Evolutionary conservation across 2,797 vertebrate genomes (phyloP).

Genomic region (Sebastes diaconus): DNA sequence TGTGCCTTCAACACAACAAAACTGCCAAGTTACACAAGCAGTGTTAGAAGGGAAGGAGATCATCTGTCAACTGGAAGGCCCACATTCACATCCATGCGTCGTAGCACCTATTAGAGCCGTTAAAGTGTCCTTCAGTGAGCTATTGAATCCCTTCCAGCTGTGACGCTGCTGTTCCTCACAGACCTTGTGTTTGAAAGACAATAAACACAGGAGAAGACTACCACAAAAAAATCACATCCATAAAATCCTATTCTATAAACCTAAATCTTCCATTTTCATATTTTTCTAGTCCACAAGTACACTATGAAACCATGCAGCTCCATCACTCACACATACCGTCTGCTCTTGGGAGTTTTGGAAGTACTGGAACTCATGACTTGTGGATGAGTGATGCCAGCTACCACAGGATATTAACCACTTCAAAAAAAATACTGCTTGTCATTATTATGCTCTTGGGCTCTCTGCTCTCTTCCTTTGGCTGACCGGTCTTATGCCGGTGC

Average conservation of each 20-base stretch:
- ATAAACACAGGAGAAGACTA: background rate
- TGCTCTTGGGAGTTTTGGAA: background rate
- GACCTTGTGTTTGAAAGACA: constrained; percentile 2
- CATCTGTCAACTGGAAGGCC: background rate
- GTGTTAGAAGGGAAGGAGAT: background rate
- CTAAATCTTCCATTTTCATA: constrained; percentile 4
- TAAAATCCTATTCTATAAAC: background rate
- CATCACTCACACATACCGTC: background rate
- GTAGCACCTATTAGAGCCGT: background rate
- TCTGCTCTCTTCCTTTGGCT: constrained; percentile 38
- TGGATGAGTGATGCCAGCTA: constrained; percentile 13
- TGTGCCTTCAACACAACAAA: background rate
- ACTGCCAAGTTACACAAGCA: background rate
- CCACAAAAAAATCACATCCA: background rate
- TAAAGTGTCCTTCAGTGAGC: background rate
- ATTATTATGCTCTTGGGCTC: constrained; percentile 22
- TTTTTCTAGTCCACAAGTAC: constrained; percentile 1
- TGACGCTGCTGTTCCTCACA: background rate
- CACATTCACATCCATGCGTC: background rate
- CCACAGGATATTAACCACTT: constrained; percentile 51
- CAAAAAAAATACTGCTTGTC: constrained; percentile 35
- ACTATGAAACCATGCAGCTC: background rate
- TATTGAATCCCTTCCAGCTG: background rate
- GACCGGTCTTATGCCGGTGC: constrained; percentile 32
- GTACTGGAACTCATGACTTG: background rate